These are phyloP conservation scores for Alexandromys fortis DNA, from an alignment of 2,113 vertebrate species.

Conservation along the genomic window DNA sequence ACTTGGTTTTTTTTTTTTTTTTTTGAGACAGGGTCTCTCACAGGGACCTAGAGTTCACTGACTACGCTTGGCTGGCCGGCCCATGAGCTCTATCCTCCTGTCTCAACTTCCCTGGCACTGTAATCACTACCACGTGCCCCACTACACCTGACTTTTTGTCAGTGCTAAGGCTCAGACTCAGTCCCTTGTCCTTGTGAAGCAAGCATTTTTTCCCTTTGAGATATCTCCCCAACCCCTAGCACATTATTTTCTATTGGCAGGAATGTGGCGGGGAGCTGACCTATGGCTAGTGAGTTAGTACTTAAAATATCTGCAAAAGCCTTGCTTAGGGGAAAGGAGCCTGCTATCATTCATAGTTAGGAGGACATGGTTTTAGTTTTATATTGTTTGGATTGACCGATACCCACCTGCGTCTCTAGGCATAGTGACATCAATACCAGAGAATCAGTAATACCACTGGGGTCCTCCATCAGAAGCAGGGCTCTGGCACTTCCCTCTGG, in stretches of 20 bases:
- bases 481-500: neutral
- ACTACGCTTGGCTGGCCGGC: too few relatives aligned
- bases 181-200: neutral
- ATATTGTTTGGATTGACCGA: neutral
- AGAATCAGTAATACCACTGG: neutral
- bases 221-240: neutral
- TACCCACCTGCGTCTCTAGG: neutral
- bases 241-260: neutral
- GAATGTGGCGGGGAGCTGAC: neutral
- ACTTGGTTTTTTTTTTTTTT: neutral
- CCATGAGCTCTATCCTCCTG: neutral
- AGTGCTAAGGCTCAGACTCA: neutral
- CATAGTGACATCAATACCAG: neutral
- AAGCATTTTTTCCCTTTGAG: neutral
- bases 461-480: neutral
- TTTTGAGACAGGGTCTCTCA: neutral
- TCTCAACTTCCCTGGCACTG: neutral
- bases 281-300: neutral
- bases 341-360: neutral
- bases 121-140: neutral
- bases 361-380: neutral
- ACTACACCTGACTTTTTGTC: neutral
- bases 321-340: neutral
- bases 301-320: neutral
- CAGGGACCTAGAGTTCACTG: neutral